Evolutionary conservation across 2,888 invertebrate species (phyloP).

Genomic region (Argyresthia albistria): DNA sequence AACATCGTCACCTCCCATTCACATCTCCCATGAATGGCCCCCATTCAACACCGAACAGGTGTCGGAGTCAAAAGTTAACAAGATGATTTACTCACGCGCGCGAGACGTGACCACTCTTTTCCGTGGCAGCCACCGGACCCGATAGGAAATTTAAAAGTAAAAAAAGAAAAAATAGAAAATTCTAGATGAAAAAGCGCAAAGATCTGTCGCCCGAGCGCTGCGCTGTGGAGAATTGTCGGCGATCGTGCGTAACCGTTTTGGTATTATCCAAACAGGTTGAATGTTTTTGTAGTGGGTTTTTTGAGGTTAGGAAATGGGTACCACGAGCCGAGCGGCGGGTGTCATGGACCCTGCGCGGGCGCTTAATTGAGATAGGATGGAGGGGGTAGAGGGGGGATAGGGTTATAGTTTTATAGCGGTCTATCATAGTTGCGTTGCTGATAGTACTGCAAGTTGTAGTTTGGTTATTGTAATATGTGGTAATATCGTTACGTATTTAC

Average conservation of each 20-base stretch:
- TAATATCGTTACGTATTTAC: too few relatives aligned
- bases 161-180: neutral
- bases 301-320: neutral
- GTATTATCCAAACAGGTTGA: conserved; percentile 2
- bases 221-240: neutral
- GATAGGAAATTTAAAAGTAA: neutral
- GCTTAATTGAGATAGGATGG: too few relatives aligned
- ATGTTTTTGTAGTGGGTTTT: neutral
- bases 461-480: too few relatives aligned
- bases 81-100: neutral
- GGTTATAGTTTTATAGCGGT: too few relatives aligned
- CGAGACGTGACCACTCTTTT: neutral
- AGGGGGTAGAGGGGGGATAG: too few relatives aligned
- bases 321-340: neutral
- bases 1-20: conserved; percentile 5
- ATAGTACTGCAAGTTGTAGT: too few relatives aligned
- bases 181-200: neutral
- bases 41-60: neutral
- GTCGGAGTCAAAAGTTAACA: conserved; percentile 1
- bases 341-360: neutral
- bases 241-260: conserved; percentile 2
- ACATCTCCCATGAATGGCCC: neutral
- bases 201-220: neutral
- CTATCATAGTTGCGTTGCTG: too few relatives aligned
- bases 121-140: neutral